Evolutionary conservation across 2,113 vertebrate species (phyloP).

Genomic region (Labeo rohita): DNA sequence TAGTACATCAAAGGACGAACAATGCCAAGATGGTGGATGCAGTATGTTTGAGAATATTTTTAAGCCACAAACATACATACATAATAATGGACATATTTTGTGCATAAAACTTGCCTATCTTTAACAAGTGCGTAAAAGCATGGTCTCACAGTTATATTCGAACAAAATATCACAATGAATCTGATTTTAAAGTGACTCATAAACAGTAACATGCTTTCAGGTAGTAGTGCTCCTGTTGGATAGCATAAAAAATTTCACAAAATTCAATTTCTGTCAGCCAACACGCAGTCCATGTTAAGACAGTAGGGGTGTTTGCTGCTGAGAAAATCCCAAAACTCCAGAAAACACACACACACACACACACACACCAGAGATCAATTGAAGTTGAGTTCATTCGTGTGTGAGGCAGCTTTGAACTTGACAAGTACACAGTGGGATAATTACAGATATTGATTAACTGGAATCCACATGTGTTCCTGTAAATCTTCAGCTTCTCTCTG

Average conservation of each 20-base stretch:
- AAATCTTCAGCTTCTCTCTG: not conserved
- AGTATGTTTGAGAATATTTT: no score
- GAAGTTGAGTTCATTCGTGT: not conserved
- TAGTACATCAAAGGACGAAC: no score
- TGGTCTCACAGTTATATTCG: not conserved
- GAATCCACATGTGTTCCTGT: not conserved
- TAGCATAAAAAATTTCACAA: not conserved
- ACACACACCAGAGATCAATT: not conserved
- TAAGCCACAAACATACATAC: no score
- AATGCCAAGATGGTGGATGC: no score
- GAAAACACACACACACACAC: not conserved
- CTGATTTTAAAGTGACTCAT: not conserved
- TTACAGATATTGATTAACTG: slow-evolving; percentile 31
- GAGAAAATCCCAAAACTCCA: not conserved
- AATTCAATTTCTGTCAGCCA: not conserved
- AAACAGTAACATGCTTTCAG: not conserved
- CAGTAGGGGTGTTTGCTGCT: not conserved
- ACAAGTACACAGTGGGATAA: slow-evolving; percentile 24
- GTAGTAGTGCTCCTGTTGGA: not conserved
- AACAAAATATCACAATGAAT: not conserved
- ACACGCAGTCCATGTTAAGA: not conserved
- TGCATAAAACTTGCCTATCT: no score
- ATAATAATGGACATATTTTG: no score
- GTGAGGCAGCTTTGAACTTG: not conserved
- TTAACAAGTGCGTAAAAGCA: no score